Percentiles rank a stretch among this genome's conserved stretches.
Conservation (phyloP, 2,797 vertebrate species). For the Aulostomus chinensis region DNA sequence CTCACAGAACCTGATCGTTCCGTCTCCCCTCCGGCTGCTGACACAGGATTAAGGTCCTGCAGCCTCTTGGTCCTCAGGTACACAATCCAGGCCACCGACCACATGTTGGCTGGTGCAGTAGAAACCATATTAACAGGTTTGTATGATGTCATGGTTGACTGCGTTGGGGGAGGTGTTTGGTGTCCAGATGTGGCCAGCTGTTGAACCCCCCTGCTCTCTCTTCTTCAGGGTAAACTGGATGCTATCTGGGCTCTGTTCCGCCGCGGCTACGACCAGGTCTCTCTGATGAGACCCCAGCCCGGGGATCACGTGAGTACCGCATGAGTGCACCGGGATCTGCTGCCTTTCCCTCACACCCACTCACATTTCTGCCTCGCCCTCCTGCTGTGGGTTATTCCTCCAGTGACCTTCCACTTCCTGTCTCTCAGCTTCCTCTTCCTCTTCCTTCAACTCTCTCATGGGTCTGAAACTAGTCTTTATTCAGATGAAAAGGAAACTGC, state of each 20-base stretch:
- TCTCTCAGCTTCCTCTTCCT: not conserved
- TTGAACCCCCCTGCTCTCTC: constrained; percentile 15
- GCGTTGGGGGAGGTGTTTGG: not conserved
- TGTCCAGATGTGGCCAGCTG: constrained; percentile 31
- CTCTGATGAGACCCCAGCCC: constrained; percentile 89
- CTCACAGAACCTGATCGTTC: too few relatives aligned
- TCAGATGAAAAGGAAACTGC: too few relatives aligned
- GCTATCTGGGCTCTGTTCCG: constrained; percentile 88
- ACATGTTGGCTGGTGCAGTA: constrained; percentile 29
- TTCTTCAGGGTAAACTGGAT: constrained; percentile 87
- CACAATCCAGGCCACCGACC: constrained; percentile 7
- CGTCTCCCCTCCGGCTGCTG: too few relatives aligned
- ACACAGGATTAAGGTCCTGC: constrained; percentile 31
- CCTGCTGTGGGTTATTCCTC: constrained; percentile 7
- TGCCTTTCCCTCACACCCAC: not conserved
- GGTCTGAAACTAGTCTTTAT: too few relatives aligned
- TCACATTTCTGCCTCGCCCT: not conserved
- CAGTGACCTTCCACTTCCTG: not conserved
- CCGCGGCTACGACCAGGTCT: constrained; percentile 87
- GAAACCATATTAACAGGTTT: constrained; percentile 10
- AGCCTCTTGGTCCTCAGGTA: constrained; percentile 1
- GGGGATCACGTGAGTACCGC: constrained; percentile 86
- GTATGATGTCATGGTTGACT: not conserved
- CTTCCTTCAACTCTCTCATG: too few relatives aligned
- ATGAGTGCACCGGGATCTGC: not conserved